Evolutionary conservation across 1,140 invertebrate species (phyloP).

Genomic region (Coptotermes formosanus): DNA sequence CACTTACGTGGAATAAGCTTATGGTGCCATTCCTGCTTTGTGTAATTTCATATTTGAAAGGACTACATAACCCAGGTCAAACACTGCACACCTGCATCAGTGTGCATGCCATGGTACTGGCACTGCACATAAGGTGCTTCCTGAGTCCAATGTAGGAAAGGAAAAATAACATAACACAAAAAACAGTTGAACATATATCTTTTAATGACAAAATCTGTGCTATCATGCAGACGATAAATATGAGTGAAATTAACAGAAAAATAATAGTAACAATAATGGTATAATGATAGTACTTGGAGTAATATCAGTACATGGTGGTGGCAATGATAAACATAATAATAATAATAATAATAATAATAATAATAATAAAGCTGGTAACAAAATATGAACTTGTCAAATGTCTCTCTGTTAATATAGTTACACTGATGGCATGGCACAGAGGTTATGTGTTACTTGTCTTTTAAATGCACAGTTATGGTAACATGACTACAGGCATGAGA

Average conservation of each 20-base stretch:
- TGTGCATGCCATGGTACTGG: no score
- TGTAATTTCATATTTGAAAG: no score
- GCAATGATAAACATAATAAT: not conserved
- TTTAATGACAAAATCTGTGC: not conserved
- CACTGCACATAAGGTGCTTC: no score
- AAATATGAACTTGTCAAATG: not conserved
- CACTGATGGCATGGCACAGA: not conserved
- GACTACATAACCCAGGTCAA: no score
- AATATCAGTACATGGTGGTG: not conserved
- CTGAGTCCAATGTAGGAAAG: not conserved
- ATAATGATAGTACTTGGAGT: not conserved
- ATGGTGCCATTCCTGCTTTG: no score
- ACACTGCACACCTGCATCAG: no score
- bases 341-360: not conserved
- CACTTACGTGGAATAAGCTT: no score
- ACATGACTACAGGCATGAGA: no score
- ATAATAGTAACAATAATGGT: not conserved
- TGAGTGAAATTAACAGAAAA: not conserved
- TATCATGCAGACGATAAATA: not conserved
- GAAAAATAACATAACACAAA: not conserved
- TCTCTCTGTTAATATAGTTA: not conserved
- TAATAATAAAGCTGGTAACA: not conserved
- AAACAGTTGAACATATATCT: not conserved
- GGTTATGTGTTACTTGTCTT: no score
- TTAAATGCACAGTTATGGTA: no score